Percentiles rank a stretch among this genome's conserved stretches.
These are phyloP conservation scores for Marmota monax DNA, from an alignment of 2,113 vertebrate species.

Conservation along the genomic window DNA sequence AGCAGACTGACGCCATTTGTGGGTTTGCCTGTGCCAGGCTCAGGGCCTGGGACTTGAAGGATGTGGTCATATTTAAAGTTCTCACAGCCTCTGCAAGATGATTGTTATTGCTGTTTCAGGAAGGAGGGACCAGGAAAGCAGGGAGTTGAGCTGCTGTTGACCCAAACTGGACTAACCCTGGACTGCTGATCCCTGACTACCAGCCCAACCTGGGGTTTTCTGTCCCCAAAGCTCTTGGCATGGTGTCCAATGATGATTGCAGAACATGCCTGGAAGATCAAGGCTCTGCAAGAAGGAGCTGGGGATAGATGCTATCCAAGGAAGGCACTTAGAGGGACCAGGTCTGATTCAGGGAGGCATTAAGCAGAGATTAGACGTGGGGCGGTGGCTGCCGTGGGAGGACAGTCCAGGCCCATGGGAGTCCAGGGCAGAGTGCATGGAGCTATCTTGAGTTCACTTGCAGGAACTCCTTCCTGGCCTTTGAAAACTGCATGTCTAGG, in stretches of 20 bases:
- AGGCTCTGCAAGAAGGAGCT: neutral
- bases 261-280: neutral
- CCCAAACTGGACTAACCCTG: neutral
- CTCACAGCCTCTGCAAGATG: neutral
- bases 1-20: no score
- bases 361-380: neutral
- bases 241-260: neutral
- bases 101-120: neutral
- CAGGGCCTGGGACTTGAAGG: neutral
- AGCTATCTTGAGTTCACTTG: neutral
- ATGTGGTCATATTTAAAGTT: neutral
- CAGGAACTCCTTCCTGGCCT: neutral
- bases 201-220: neutral
- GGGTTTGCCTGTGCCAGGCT: neutral
- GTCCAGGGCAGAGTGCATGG: neutral
- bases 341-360: neutral
- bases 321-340: neutral
- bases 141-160: neutral
- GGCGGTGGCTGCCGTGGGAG: neutral
- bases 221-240: neutral
- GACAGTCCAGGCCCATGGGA: neutral
- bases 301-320: neutral
- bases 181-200: neutral
- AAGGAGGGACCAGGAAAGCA: neutral
- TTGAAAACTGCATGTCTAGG: conserved; percentile 14